These are phyloP conservation scores for Alexandromys oeconomus DNA, from an alignment of 2,797 vertebrate genomes.

Conservation along the genomic window DNA sequence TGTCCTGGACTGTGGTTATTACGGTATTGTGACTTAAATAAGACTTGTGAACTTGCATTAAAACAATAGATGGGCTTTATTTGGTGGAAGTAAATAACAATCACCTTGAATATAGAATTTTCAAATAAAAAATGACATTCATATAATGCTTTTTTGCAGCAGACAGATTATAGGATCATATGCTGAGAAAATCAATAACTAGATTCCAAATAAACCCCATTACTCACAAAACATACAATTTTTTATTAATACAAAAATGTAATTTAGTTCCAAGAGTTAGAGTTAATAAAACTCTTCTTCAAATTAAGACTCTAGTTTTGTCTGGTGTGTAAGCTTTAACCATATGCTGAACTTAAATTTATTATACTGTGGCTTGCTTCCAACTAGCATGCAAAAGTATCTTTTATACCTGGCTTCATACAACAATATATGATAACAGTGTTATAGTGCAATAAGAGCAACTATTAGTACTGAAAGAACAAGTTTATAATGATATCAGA, in stretches of 20 bases:
- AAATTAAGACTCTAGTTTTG: background rate
- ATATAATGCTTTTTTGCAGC: background rate
- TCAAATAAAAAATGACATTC: background rate
- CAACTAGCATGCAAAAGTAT: background rate
- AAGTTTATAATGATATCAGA: background rate
- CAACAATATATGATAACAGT: background rate
- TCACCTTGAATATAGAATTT: background rate
- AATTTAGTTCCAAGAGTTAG: slow-evolving; percentile 7
- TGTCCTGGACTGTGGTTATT: background rate
- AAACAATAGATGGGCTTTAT: background rate
- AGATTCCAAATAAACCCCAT: background rate
- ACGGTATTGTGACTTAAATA: background rate
- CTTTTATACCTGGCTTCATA: background rate
- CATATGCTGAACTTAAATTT: background rate
- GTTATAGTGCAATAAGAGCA: background rate
- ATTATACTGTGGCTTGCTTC: background rate
- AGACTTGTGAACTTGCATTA: background rate
- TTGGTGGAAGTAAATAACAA: background rate
- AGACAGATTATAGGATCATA: background rate
- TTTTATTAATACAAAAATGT: background rate
- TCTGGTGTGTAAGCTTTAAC: background rate
- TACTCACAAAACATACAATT: background rate
- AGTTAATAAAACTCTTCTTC: background rate
- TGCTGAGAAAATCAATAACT: background rate
- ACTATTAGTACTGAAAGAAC: background rate